Base-by-base conservation (phyloP, 1,140 invertebrate genomes). In the Anastatus disparis region DNA sequence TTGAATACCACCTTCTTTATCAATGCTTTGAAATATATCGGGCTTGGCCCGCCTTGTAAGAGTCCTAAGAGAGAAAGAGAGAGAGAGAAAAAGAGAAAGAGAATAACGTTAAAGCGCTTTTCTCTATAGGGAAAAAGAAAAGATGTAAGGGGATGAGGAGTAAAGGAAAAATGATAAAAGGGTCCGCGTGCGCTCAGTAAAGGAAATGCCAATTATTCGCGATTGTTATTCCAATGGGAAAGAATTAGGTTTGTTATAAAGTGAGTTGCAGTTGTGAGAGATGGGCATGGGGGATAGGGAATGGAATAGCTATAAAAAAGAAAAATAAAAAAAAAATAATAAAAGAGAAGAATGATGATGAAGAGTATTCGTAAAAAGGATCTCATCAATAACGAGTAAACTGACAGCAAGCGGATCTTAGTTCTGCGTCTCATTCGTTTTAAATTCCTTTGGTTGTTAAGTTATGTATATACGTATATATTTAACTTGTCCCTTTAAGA, bases 1-100 rank as follows among this genome's bases (percentile, higher is more conserved):
- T n/a, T 69, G 55, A 59, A 69, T 61, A 64, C 61, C 69, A 56
- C 50, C 69, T 64, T 71, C 59, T 71, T 71, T 71, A 64, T 71
- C 59, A 64, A 50, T 64, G 26, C 69, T 64, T 63, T 56, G 61
- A 64, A 56, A 71, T 64, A 64, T 63, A 71, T 64, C 63, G 63
- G 10, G 29, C 31, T 27, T 12, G 26, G 12, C 13, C 55, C 7
- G 20, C 35, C 9, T 10, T 52, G 1, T n/a, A 20, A 8, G 46
- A 20, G 22, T 6, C 46, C 35, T 17, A 52, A 2, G 15, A 48
- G 15, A 48, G 44, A 20, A 8, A 20, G 44, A 50, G 46, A 24
- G 8, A 24, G 22, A 50, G 46, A 26, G 22, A 24, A 20, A 52
- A 35, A 40, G 53, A 38, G 29, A 56, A 29, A 56, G 53, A 20